These are phyloP conservation scores for Mellivora capensis DNA, from an alignment of 2,113 vertebrate genomes.

Conservation along the genomic window DNA sequence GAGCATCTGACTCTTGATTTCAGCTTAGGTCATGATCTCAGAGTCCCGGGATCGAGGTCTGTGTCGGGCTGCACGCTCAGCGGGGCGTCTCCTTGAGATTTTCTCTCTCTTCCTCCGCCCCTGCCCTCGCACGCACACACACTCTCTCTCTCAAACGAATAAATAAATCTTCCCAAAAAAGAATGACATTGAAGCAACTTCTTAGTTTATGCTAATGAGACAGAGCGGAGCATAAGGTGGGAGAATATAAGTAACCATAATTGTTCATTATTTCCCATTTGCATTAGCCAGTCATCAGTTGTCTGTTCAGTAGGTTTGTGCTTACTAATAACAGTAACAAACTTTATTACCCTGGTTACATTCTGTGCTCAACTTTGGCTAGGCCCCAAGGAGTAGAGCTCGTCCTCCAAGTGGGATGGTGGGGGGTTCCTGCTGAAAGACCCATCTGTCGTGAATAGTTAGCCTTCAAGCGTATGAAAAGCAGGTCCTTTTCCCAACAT, in stretches of 20 bases:
- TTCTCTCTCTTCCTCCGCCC: neutral
- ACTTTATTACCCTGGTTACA: neutral
- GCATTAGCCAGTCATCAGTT: neutral
- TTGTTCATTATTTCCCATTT: neutral
- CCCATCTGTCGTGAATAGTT: rapidly evolving
- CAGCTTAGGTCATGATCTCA: neutral
- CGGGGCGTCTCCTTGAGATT: neutral
- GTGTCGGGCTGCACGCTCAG: neutral
- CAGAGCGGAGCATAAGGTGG: neutral
- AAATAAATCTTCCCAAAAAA: neutral
- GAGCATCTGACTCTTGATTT: neutral
- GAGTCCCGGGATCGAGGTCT: neutral
- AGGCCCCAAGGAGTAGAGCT: neutral
- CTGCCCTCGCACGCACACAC: neutral
- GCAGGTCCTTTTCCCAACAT: rapidly evolving
- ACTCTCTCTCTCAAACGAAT: neutral
- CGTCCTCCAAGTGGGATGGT: neutral
- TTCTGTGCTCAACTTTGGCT: neutral
- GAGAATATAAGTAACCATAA: neutral
- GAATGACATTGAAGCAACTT: neutral
- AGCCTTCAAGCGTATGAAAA: rapidly evolving
- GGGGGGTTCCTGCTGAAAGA: rapidly evolving
- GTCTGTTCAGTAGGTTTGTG: neutral
- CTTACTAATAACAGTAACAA: neutral
- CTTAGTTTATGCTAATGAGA: neutral